Base-by-base conservation (phyloP, 2,888 invertebrate species). In the Macrosoma leucophasiata region DNA sequence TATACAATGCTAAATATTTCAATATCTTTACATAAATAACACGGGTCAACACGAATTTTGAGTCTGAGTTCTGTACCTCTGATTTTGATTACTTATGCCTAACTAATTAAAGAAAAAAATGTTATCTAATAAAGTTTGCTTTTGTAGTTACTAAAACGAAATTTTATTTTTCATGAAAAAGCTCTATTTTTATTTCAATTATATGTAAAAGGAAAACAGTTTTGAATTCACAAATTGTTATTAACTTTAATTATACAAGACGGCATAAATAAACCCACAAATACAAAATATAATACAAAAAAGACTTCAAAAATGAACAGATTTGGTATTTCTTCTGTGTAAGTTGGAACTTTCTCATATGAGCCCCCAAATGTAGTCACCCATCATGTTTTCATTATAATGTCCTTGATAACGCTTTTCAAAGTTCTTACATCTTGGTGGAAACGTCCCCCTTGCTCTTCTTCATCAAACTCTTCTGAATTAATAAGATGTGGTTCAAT, bases 401-500 rank as follows among this genome's bases (percentile, higher is more conserved):
- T 38, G 38, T 8, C 36, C 41, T 29, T 39, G 29, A 32, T 39
- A 41, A 11, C 30, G 31, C 7, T 24, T 2, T 29, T 41, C 38
- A 26, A 41, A 44, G 13, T 32, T 13, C 40, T 35, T 43, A 28
- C 13, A 34, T 44, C 40, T 22, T 44, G 33, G 14, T 40, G 29
- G 18, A 39, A 44, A n/a, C 38, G 33, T 31, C 40, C 29, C 11
- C 33, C 36, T 45, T 45, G 39, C 25, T 41, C 36, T 33, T 40
- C 23, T 10, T 24, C 21, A 20, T 29, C 10, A 29, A 29, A 29
- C 20, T 35, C 29, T 35, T 22, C 35, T 33, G 18, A 21, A 22
- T 11, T 20, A 6, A 28, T 23, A 7, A 28, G 22, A 18, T n/a
- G n/a, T 22, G 29, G 6, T 18, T 23, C 6, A 23, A 22, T 14